Percentiles rank a stretch among this genome's conserved stretches.
Conservation (phyloP, 1,140 invertebrate species). For the Trichonephila inaurata region DNA sequence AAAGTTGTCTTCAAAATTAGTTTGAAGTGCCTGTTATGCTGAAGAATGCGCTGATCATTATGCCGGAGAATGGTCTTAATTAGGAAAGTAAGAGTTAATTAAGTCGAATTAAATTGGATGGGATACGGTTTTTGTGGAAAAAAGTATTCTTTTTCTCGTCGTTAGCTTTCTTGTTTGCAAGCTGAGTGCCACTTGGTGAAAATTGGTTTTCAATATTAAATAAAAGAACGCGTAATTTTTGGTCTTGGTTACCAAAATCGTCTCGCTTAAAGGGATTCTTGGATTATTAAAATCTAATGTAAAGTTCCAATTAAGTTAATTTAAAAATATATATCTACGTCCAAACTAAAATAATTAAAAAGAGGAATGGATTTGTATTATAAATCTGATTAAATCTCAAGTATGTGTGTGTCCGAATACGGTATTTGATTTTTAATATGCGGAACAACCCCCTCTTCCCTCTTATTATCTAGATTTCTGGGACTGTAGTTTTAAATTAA, state of each 20-base stretch:
- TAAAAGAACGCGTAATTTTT: background rate
- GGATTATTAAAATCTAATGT: background rate
- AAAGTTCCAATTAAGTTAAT: background rate
- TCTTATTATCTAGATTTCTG: too few species aligned
- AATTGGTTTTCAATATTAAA: background rate
- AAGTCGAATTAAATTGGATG: conserved; percentile 34
- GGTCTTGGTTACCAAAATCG: background rate
- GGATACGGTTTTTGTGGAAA: conserved; percentile 23
- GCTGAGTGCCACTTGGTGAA: background rate
- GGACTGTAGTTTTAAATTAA: too few species aligned
- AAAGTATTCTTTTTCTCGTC: background rate
- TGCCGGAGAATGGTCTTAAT: background rate
- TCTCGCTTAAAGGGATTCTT: background rate
- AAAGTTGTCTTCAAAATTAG: conserved; percentile 22
- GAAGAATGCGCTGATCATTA: background rate
- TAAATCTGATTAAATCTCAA: background rate
- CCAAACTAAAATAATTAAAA: background rate
- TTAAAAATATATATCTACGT: background rate
- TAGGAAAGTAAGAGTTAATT: conserved; percentile 52
- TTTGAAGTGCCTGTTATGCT: conserved; percentile 20
- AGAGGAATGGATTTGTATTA: background rate
- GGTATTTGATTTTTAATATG: background rate
- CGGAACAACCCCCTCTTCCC: too few species aligned
- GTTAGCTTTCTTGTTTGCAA: background rate
- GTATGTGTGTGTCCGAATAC: background rate